These are phyloP conservation scores for Autographa gamma DNA, from an alignment of 2,888 invertebrate species.

Conservation along the genomic window DNA sequence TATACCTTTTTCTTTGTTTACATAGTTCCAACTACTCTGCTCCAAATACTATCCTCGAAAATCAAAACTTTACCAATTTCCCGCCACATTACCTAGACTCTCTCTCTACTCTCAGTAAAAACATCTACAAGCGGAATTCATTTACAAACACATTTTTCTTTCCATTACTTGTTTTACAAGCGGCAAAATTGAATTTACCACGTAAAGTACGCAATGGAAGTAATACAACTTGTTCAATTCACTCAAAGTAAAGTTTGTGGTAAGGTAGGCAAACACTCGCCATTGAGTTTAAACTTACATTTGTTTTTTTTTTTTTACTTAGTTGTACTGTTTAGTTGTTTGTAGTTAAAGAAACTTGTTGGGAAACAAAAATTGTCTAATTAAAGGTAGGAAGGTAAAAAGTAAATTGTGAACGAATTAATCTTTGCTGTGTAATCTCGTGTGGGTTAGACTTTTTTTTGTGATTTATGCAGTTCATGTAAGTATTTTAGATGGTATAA, in stretches of 20 bases:
- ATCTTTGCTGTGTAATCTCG: no score
- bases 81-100: background rate
- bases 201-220: background rate
- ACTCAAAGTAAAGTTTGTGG: background rate
- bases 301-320: background rate
- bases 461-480: no score
- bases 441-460: no score
- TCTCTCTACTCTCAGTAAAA: background rate
- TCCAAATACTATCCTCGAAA: background rate
- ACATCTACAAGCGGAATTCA: background rate
- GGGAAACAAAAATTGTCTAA: background rate
- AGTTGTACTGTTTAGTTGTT: background rate
- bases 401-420: no score
- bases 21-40: background rate
- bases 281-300: background rate
- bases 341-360: background rate
- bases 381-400: background rate
- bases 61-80: background rate
- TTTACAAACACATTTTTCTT: conserved; percentile 7
- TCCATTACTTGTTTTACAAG: background rate
- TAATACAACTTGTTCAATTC: conserved; percentile 3
- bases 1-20: no score
- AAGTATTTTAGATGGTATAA: no score
- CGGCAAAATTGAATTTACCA: conserved; percentile 5
- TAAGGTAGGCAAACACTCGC: background rate